A percentile compares a stretch with the other conserved stretches of the same genome.
Evolutionary conservation across 2,797 vertebrate species (phyloP).

Genomic region (Natrix natrix): DNA sequence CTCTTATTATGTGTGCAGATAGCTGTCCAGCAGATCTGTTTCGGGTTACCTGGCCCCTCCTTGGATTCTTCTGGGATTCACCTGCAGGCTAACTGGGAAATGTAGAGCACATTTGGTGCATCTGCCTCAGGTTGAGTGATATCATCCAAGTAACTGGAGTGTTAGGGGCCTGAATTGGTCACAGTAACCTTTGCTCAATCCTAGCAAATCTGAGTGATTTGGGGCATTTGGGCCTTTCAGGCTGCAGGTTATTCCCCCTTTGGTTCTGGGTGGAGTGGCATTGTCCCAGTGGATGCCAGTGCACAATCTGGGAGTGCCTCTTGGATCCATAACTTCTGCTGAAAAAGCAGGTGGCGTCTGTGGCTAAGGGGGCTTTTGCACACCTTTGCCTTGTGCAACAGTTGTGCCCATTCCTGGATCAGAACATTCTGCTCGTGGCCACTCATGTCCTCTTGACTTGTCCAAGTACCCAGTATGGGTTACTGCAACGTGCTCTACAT

Average conservation of each 20-base stretch:
- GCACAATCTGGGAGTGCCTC: background rate
- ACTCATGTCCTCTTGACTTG: background rate
- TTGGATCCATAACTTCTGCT: background rate
- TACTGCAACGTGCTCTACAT: background rate
- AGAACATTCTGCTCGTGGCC: background rate
- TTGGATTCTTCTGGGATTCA: background rate
- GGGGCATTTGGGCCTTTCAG: background rate
- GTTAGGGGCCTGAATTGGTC: background rate
- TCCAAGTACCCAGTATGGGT: background rate
- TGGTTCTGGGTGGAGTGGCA: background rate
- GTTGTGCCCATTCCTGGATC: background rate
- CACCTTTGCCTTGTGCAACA: background rate
- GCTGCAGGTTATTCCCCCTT: background rate
- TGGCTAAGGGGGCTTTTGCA: background rate
- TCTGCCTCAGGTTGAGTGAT: background rate
- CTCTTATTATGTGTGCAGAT: background rate
- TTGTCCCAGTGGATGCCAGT: background rate
- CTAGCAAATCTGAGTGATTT: background rate
- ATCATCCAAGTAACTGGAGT: background rate
- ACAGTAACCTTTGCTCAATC: background rate
- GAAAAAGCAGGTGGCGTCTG: background rate
- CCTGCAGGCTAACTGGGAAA: background rate
- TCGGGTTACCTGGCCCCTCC: background rate
- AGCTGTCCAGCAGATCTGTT: background rate
- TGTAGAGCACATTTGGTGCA: background rate